A percentile compares a stretch with the other conserved stretches of the same genome.
Conservation (phyloP, 2,113 vertebrate species). For the Bolborhynchus lineola region DNA sequence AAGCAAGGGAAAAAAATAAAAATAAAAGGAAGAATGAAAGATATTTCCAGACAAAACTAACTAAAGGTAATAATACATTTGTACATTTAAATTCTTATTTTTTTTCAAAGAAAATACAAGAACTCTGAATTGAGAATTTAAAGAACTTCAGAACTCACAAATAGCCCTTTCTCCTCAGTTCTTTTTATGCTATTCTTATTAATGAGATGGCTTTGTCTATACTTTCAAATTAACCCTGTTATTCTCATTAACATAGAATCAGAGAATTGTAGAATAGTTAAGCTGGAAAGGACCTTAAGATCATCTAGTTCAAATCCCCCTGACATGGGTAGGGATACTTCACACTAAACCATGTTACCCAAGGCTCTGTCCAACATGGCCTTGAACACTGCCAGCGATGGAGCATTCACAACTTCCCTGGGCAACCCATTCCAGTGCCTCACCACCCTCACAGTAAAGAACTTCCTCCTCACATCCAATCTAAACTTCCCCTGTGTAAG, state of each 20-base stretch:
- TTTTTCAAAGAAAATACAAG: not conserved
- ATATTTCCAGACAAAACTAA: not conserved
- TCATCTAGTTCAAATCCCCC: too few relatives aligned
- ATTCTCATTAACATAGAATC: not conserved
- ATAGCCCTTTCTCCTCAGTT: not conserved
- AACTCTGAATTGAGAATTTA: not conserved
- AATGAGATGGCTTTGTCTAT: not conserved
- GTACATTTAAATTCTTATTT: not conserved
- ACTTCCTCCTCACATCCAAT: too few relatives aligned
- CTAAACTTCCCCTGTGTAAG: too few relatives aligned
- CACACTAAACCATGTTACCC: too few relatives aligned
- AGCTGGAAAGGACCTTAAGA: too few relatives aligned
- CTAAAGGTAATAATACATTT: not conserved
- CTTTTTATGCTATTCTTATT: not conserved
- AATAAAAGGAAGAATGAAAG: not conserved
- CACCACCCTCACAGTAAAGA: too few relatives aligned
- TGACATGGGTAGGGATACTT: too few relatives aligned
- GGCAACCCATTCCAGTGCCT: too few relatives aligned
- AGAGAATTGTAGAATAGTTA: too few relatives aligned
- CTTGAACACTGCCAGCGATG: too few relatives aligned
- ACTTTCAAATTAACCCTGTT: not conserved
- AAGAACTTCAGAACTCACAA: not conserved
- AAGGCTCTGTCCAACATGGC: too few relatives aligned
- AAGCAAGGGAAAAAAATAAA: not conserved
- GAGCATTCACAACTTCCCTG: too few relatives aligned